Percentiles rank a stretch among this genome's conserved stretches.
Evolutionary conservation across 1,140 invertebrate species (phyloP).

Genomic region (Dendrolimus kikuchii): DNA sequence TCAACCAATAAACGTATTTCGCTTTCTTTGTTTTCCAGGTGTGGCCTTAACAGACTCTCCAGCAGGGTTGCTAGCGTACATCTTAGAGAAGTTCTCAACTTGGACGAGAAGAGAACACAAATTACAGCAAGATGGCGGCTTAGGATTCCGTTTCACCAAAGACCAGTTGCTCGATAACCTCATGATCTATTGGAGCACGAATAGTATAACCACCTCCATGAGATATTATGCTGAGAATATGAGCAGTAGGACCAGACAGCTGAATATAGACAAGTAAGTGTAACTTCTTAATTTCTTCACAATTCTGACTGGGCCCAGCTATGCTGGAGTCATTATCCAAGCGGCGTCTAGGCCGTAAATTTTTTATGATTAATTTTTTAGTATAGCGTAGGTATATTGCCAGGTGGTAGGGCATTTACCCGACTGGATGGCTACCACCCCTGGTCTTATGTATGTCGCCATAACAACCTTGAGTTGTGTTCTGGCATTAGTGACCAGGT

Average conservation of each 20-base stretch:
- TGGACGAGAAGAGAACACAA: conserved; percentile 75
- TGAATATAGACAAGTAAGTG: not conserved
- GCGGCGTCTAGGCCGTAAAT: too few species aligned
- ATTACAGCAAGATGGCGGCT: conserved; percentile 75
- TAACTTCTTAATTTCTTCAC: too few species aligned
- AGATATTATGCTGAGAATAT: conserved; percentile 43
- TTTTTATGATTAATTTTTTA: too few species aligned
- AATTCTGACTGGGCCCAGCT: too few species aligned
- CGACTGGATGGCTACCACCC: too few species aligned
- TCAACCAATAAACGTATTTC: not conserved
- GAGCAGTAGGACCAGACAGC: not conserved
- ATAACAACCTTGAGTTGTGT: too few species aligned
- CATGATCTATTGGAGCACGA: conserved; percentile 89
- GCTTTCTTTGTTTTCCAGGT: conserved; percentile 41
- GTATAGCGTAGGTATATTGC: too few species aligned
- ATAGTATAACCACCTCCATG: conserved; percentile 82
- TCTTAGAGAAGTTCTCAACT: conserved; percentile 88
- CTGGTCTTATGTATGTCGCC: too few species aligned
- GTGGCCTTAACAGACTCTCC: conserved; percentile 77
- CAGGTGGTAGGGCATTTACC: too few species aligned
- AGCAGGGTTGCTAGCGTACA: conserved; percentile 78
- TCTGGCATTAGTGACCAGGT: too few species aligned
- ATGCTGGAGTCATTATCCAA: too few species aligned
- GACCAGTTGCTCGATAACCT: conserved; percentile 89
- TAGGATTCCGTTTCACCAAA: conserved; percentile 73